Evolutionary conservation across 2,113 vertebrate genomes (phyloP), one percentile per base, ranked within the genome.

Genomic region (Hyaena hyaena): DNA sequence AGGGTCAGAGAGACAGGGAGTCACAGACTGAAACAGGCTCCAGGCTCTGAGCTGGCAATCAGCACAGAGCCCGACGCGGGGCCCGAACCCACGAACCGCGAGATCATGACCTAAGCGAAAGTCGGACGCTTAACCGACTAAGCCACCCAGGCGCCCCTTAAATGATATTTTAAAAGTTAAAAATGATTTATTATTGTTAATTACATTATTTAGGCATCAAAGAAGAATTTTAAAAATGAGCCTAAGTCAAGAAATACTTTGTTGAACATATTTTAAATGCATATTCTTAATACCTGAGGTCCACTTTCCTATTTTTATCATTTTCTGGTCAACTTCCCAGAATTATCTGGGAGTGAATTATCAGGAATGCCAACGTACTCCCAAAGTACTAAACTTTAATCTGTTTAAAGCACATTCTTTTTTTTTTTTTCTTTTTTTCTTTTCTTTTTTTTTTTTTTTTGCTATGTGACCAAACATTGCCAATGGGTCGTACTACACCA

Each of bases 381-480:
- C 5, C 33, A 24, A 50, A 74, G 4, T 93, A 23, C 43, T 17
- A 4, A 85, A 53, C 0, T 33, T 55, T 68, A 53, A 55, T 71
- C 35, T 45, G 5, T 87, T 11, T 7, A 69, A 31, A 43, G 14
- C 26, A 24, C 4, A 24, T 9, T 66, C 2, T 50, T 50, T 50
- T 50, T 50, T 65, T 65, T 71, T 66, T 28, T 28, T 71, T 66
- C 28, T 65, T 71, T 66, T 3, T 39, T 39, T 39, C 3, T 39
- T 39, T 55, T 1, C 15, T 14, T 50, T 50, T 50, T 39, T 43
- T 86, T 10, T 10, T n/a, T 61, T 61, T 65, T 65, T 71, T 66
- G 5, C 17, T 12, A 0, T 21, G 23, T 69, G 0, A 31, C 0
- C 2, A 63, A 61, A 31, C 8, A 17, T 39, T 50, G 8, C 0